Base-by-base conservation (phyloP, 2,113 vertebrate genomes). In the Eidolon helvum region DNA sequence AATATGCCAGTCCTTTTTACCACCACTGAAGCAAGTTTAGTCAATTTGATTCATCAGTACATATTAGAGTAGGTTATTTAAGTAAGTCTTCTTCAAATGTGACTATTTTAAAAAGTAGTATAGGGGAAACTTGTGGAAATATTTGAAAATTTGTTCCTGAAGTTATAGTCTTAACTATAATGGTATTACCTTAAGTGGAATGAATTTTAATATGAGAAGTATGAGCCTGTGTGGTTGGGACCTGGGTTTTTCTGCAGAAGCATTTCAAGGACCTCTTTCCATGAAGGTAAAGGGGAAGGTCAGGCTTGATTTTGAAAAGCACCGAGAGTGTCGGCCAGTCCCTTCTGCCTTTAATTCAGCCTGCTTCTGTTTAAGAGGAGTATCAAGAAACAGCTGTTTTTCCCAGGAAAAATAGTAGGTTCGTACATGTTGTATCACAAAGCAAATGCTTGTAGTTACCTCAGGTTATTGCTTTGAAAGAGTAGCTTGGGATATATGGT, bases 21-120 rank as follows among this genome's bases (percentile, higher is more conserved):
- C 8, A 40, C 26, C 53, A 68, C 12, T 2, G 5, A 89, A 63
- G 30, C 84, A 40, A 35, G 1, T 53, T 88, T 83, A 65, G 53
- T 94, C 12, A 22, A 0, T 90, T 57, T 63, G 55, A 91, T 90
- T 92, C 43, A 88, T 91, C 30, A 21, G 0, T 57, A 33, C 63
- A 30, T 35, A 86, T 19, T 68, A 90, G n/a, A 86, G 38, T 18
- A 72, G 5, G 33, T 22, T 45, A 35, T 92, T 96, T 92, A 91
- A 50, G 38, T 79, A 78, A 79, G 28, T n/a, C n/a, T 89, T 92
- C 35, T 55, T 5, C 15, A 87, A 95, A 48, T 90, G 10, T 83
- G 79, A 87, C 30, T 78, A 92, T 92, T 94, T 74, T 55, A 24
- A 43, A 96, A 94, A 82, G 53, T 43, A 90, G 10, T 33, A 38